Conservation (phyloP, 2,888 invertebrate species). For the Polyommatus iphigenia region DNA sequence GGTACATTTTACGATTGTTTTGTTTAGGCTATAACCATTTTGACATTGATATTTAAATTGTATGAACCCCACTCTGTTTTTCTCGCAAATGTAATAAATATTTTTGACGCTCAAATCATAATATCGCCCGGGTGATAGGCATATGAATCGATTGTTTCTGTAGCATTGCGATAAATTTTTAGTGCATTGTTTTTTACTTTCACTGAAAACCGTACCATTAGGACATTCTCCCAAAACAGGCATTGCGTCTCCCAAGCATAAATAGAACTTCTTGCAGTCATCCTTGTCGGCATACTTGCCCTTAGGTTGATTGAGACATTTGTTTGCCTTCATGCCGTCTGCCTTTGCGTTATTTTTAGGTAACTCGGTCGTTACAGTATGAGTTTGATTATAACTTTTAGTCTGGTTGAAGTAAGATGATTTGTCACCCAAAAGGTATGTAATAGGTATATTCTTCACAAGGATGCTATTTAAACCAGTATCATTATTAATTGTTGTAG, state of each 20-base stretch:
- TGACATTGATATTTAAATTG: constrained; percentile 67
- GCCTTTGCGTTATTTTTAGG: neutral
- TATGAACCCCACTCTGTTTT: constrained; percentile 50
- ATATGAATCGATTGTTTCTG: constrained; percentile 71
- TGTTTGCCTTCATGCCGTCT: constrained; percentile 35
- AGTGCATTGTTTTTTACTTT: constrained; percentile 68
- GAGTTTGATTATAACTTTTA: constrained; percentile 11
- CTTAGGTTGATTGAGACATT: constrained; percentile 52
- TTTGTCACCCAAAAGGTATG: neutral
- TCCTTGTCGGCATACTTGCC: constrained; percentile 70
- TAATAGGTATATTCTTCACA: neutral
- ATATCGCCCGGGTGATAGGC: constrained; percentile 66
- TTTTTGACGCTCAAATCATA: constrained; percentile 59
- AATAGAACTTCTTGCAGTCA: constrained; percentile 76
- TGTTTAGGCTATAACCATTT: constrained; percentile 59
- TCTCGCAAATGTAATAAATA: constrained; percentile 69
- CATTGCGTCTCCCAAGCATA: constrained; percentile 61
- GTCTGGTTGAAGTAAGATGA: neutral
- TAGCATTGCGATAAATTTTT: constrained; percentile 71
- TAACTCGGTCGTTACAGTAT: neutral
- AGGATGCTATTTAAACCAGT: neutral
- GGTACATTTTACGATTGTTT: constrained; percentile 55
- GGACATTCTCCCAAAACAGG: constrained; percentile 63
- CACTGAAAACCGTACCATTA: constrained; percentile 67
- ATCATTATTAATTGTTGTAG: neutral